Base-by-base conservation (phyloP, 2,113 vertebrate genomes). In the Python bivittatus region DNA sequence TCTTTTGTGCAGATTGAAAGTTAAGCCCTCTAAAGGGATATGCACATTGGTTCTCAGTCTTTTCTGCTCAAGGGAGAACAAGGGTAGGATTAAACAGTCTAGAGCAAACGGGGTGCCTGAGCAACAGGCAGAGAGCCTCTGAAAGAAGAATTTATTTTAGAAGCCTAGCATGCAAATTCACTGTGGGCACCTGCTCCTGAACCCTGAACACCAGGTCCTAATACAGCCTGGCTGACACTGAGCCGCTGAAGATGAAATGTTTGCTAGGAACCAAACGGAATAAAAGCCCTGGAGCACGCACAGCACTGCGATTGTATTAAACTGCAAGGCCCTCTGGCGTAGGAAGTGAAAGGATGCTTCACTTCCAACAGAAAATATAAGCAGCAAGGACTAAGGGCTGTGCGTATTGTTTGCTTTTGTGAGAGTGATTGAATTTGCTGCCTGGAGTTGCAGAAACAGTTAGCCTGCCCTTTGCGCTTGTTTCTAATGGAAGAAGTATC, bases 401-500 rank as follows among this genome's bases (percentile, higher is more conserved):
- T 29, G 10, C 3, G 10, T 33, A 13, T 84, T 88, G 88, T 33
- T 29, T 42, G 38, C 88, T 90, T 84, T 8, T 23, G 11, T 61
- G 20, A 84, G 3, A 91, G 57, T 25, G 48, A 92, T 48, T 90
- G 60, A 88, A 72, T 68, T 56, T 61, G 3, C 48, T 42, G 89
- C 56, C 84, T 60, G 85, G 64, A 88, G 33, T 88, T 93, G 64
- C 42, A 91, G 64, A 83, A 91, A 88, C 61, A n/a, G 42, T 29
- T 13, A 60, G 85, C 12, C n/a, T 92, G 86, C 91, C 54, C 91
- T 22, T 92, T 61, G 58, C 10, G 2, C 58, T n/a, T 61, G 23
- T 93, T 91, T 90, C 42, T 83, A 93, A 88, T 83, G 92, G 83
- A 91, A 93, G 8, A 48, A 84, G n/a, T 61, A 42, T 22, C 15